Evolutionary conservation across 2,113 vertebrate species (phyloP).

Genomic region (Mobula birostris): DNA sequence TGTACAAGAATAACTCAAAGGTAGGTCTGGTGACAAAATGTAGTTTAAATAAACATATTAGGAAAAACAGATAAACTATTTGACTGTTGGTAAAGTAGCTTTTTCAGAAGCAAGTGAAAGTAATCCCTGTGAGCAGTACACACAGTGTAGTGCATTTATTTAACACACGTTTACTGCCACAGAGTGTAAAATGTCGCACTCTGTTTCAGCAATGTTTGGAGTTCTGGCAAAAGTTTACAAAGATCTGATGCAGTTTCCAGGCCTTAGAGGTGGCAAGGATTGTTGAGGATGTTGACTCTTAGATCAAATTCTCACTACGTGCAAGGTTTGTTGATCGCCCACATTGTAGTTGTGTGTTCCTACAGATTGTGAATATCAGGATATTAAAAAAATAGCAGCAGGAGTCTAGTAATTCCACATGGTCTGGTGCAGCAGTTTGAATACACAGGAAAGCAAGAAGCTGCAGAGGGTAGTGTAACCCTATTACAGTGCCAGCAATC

Average conservation of each 20-base stretch:
- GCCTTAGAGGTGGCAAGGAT: neutral
- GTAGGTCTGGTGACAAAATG: neutral
- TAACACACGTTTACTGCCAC: neutral
- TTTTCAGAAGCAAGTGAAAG: neutral
- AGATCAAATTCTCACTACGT: neutral
- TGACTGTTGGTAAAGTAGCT: neutral
- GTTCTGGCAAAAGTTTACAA: neutral
- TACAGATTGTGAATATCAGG: too few species aligned
- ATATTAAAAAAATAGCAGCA: too few species aligned
- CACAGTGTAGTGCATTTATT: neutral
- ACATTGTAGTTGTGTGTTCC: neutral
- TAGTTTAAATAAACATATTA: neutral
- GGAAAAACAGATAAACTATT: neutral
- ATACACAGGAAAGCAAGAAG: too few species aligned
- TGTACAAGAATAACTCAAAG: slow-evolving; percentile 27
- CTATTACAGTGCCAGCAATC: too few species aligned
- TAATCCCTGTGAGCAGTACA: neutral
- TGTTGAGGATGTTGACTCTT: neutral
- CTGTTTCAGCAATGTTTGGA: neutral
- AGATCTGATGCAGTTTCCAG: neutral
- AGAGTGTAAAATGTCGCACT: neutral
- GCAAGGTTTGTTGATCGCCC: neutral
- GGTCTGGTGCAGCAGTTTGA: too few species aligned
- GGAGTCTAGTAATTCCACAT: too few species aligned
- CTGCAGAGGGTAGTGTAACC: too few species aligned